Conservation (phyloP, 2,888 invertebrate species). For the Athetis lepigone region DNA sequence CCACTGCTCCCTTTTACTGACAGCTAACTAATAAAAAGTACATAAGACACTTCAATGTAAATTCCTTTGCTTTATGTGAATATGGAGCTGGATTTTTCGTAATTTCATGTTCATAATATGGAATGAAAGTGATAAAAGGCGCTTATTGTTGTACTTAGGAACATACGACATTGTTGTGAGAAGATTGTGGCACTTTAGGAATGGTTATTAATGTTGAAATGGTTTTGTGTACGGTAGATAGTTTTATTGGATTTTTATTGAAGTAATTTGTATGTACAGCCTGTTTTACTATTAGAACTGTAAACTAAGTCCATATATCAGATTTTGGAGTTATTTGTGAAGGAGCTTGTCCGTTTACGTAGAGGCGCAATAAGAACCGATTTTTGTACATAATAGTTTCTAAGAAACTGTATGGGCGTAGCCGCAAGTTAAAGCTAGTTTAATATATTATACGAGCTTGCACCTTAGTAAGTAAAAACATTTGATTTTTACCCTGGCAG, state of each 20-base stretch:
- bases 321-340: too few relatives aligned
- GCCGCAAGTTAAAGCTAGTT: too few relatives aligned
- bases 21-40: conserved; percentile 73
- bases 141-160: conserved; percentile 28
- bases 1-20: conserved; percentile 69
- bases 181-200: neutral
- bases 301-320: too few relatives aligned
- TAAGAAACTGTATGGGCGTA: too few relatives aligned
- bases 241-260: conserved; percentile 7
- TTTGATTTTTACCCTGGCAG: neutral
- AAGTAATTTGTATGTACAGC: neutral
- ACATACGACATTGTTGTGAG: conserved; percentile 34
- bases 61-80: conserved; percentile 68
- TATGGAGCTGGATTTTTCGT: conserved; percentile 63
- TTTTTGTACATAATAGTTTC: too few relatives aligned
- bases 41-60: conserved; percentile 69
- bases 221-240: neutral
- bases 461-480: neutral
- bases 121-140: conserved; percentile 46
- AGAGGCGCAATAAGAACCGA: too few relatives aligned
- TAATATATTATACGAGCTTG: neutral
- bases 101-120: conserved; percentile 56
- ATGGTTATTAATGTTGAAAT: conserved; percentile 8
- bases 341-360: too few relatives aligned
- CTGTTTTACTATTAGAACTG: too few relatives aligned